These are phyloP conservation scores for Rotaria magnacalcarata DNA, from an alignment of 2,888 invertebrate species.

Conservation along the genomic window DNA sequence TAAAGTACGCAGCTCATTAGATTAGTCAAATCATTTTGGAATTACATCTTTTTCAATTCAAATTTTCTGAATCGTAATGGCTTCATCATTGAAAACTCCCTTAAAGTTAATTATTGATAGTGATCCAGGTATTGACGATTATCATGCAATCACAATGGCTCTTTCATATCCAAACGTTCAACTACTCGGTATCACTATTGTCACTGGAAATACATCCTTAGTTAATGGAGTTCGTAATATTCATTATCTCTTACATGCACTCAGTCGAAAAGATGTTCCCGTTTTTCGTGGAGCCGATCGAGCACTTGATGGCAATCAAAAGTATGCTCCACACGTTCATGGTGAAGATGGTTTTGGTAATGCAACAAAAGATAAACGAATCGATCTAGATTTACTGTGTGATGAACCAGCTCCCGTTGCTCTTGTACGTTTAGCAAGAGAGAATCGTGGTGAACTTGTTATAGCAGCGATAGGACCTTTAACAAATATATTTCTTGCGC, in stretches of 20 bases:
- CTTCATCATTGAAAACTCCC: not conserved
- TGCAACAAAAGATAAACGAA: slow-evolving; percentile 48
- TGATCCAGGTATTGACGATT: slow-evolving; percentile 58
- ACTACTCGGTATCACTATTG: slow-evolving; percentile 71
- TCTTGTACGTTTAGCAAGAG: slow-evolving; percentile 49
- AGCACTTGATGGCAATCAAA: slow-evolving; percentile 47
- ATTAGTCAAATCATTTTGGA: too few relatives aligned
- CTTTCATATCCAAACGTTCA: slow-evolving; percentile 58
- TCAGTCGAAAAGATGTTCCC: slow-evolving; percentile 48
- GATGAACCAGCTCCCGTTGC: slow-evolving; percentile 51
- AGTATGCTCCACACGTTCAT: slow-evolving; percentile 49
- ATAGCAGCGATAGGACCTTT: slow-evolving; percentile 14
- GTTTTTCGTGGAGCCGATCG: slow-evolving; percentile 51
- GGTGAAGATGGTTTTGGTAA: slow-evolving; percentile 52
- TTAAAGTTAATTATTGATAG: slow-evolving; percentile 54
- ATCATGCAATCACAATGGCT: slow-evolving; percentile 56
- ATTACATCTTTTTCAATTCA: too few relatives aligned
- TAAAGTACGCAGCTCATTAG: too few relatives aligned
- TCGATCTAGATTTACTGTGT: slow-evolving; percentile 49
- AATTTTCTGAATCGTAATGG: not conserved
- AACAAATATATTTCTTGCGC: not conserved
- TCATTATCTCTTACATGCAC: not conserved
- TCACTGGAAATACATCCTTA: slow-evolving; percentile 70
- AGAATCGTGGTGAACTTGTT: slow-evolving; percentile 50
- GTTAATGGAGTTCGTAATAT: slow-evolving; percentile 60